Percentiles rank a stretch among this genome's conserved stretches.
Evolutionary conservation across 1,140 invertebrate species (phyloP).

Genomic region (Vanessa tameamea): DNA sequence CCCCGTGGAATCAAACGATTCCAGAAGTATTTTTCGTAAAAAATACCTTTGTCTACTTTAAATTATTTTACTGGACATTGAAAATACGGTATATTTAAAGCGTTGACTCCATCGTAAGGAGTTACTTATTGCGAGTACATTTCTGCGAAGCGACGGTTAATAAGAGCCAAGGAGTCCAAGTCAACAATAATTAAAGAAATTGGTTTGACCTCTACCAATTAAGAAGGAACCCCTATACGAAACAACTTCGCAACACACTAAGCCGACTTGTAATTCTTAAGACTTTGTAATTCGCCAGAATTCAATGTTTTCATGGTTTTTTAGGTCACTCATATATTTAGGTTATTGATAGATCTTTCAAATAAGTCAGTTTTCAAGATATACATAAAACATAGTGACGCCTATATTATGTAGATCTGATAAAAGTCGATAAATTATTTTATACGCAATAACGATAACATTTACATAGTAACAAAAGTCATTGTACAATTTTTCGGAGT

Average conservation of each 20-base stretch:
- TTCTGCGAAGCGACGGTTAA: conserved; percentile 46
- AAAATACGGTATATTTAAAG: neutral
- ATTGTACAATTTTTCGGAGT: neutral
- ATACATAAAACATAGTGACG: neutral
- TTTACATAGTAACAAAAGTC: neutral
- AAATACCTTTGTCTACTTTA: neutral
- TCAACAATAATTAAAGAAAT: conserved; percentile 67
- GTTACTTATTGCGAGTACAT: conserved; percentile 22
- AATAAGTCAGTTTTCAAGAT: neutral
- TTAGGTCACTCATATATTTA: neutral
- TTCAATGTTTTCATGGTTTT: neutral
- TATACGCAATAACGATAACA: conserved; percentile 1
- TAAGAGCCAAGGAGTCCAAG: conserved; percentile 37
- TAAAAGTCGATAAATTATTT: neutral
- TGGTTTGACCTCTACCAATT: conserved; percentile 75
- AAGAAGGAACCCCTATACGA: conserved; percentile 35
- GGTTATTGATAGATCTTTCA: no score
- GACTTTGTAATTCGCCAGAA: neutral
- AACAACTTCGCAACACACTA: conserved; percentile 21
- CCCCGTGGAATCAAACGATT: conserved; percentile 39
- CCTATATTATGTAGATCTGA: neutral
- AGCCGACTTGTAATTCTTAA: neutral
- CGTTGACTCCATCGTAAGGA: conserved; percentile 2
- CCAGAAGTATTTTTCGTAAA: neutral
- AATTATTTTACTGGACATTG: neutral